Evolutionary conservation across 2,888 invertebrate species (phyloP), one percentile per base, ranked within the genome.

Genomic region (Stenodera caucasica): DNA sequence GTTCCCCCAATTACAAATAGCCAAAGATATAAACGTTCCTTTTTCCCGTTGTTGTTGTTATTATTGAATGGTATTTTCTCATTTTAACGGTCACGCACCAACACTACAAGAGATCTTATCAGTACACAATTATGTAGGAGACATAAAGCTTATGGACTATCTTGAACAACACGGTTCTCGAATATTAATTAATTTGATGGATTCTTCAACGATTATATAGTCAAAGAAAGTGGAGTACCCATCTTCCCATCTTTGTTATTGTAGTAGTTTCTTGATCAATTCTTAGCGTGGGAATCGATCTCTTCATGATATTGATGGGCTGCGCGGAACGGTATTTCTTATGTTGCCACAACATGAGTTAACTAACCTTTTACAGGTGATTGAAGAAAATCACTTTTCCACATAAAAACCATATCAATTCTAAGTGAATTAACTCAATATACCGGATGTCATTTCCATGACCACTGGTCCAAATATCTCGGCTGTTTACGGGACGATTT

Each of bases 201-300:
- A n/a, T n/a, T n/a, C n/a, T n/a, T n/a, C n/a, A n/a, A n/a, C n/a
- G n/a, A n/a, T n/a, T n/a, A n/a, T 37, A 15, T 37, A 15, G 37
- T 37, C 45, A 45, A 21, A 3, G 45, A 18, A 21, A n/a, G n/a
- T n/a, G n/a, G n/a, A 45, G 21, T 45, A 21, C 21, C 18, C 9
- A 11, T 21, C 21, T 21, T 18, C 11, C 12, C 32, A 9, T 32
- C 32, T 2, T 15, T 2, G 2, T 15, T 8, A 14, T 2, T 14
- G 14, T 26, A n/a, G n/a, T n/a, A n/a, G n/a, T 26, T 7, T 37
- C 45, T 21, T 21, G 21, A 45, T 45, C 21, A 45, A 15, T 21
- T 45, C 45, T 18, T 21, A 45, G 45, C 45, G 45, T 45, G 45
- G 45, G 45, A 45, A 45, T 45, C 45, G 45, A 45, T 45, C 45